A percentile compares a stretch with the other conserved stretches of the same genome.
phyloP scores from a whole-genome alignment of 1,140 invertebrate species.

The Piezodorus guildinii region DNA sequence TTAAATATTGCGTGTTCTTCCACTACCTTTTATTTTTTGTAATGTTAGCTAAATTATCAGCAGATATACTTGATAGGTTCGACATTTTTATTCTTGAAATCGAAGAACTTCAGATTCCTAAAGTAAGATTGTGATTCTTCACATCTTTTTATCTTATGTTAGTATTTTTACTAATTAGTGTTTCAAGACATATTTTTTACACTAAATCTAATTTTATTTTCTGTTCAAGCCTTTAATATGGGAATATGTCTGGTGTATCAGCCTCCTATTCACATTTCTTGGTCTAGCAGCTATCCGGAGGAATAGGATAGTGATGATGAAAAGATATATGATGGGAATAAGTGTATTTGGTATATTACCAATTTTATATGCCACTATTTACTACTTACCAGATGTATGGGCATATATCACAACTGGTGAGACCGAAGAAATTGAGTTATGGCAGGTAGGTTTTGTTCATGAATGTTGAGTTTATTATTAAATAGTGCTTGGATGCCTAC shows the following conservation, averaged over 20 bases:
- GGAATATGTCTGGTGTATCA: constrained; percentile 90
- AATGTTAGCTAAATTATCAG: constrained; percentile 82
- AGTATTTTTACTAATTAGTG: not conserved
- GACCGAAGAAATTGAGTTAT: constrained; percentile 53
- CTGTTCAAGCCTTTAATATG: constrained; percentile 64
- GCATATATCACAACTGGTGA: constrained; percentile 57
- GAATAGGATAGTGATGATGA: constrained; percentile 66
- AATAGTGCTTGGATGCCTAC: too few relatives aligned
- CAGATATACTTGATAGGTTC: constrained; percentile 79
- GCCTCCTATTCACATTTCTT: constrained; percentile 71
- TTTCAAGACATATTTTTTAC: not conserved
- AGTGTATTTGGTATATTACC: constrained; percentile 67
- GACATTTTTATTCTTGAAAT: constrained; percentile 90
- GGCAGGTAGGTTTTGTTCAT: constrained; percentile 51
- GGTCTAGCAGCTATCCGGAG: constrained; percentile 74
- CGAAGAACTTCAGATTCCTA: constrained; percentile 83
- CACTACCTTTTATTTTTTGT: constrained; percentile 79
- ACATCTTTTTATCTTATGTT: not conserved
- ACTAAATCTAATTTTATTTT: not conserved
- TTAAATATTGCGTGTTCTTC: constrained; percentile 86
- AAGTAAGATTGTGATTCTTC: constrained; percentile 41
- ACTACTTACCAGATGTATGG: constrained; percentile 77
- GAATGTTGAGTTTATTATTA: too few relatives aligned
- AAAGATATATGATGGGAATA: constrained; percentile 73
- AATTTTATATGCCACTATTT: constrained; percentile 63